These are phyloP conservation scores for Osmerus eperlanus DNA, from an alignment of 2,113 vertebrate species.

Conservation along the genomic window DNA sequence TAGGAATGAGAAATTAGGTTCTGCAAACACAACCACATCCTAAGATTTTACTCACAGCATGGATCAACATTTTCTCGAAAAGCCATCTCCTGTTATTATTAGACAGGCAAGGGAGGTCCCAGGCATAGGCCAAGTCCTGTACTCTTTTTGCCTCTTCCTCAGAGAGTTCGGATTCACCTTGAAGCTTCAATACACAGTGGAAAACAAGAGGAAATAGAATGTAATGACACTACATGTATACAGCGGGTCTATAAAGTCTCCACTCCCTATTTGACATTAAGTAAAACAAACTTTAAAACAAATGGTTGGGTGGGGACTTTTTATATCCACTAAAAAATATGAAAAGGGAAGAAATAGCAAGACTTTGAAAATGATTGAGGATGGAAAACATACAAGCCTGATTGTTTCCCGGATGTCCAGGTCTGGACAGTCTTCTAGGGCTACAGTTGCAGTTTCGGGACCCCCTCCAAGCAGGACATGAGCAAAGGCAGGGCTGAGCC, in stretches of 20 bases:
- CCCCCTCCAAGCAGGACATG: slow-evolving; percentile 27
- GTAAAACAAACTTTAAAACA: not conserved
- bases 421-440: slow-evolving; percentile 29
- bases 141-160: slow-evolving; percentile 8
- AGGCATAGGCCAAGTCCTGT: slow-evolving; percentile 18
- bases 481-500: slow-evolving; percentile 23
- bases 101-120: slow-evolving; percentile 16
- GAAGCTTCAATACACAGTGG: slow-evolving; percentile 18
- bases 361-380: not conserved
- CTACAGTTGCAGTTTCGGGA: slow-evolving; percentile 21
- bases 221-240: not conserved
- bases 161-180: slow-evolving; percentile 19
- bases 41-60: slow-evolving; percentile 2
- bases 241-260: not conserved
- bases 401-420: slow-evolving; percentile 23
- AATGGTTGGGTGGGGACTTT: not conserved
- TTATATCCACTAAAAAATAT: not conserved
- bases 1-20: not conserved
- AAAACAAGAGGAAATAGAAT: not conserved
- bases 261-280: not conserved
- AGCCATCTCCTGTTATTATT: slow-evolving; percentile 30
- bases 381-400: slow-evolving; percentile 18
- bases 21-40: not conserved
- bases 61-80: slow-evolving; percentile 4
- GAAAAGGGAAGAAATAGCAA: not conserved